Evolutionary conservation across 1,140 invertebrate species (phyloP), one percentile per base, ranked within the genome.

Genomic region (Orchesella cincta): DNA sequence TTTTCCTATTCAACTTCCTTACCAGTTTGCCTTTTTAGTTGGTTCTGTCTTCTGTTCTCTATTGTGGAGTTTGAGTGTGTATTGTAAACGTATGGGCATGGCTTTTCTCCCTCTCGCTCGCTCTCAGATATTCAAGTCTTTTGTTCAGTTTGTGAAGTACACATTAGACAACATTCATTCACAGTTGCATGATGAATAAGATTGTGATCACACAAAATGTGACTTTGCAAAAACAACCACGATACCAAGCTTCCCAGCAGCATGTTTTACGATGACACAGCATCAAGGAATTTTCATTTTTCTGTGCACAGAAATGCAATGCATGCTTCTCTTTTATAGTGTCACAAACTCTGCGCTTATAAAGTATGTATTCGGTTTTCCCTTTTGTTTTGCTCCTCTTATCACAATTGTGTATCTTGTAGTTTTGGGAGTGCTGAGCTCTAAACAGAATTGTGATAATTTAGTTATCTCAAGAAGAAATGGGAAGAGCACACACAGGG

Each of bases 361-460:
- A n/a, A n/a, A n/a, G n/a, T n/a, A n/a, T n/a, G n/a, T n/a, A n/a
- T n/a, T 46, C 39, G 18, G 39, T 46, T 57, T 57, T 12, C 23
- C 52, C 23, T 23, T 57, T 57, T 57, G 52, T 57, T 14, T 57
- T 57, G 14, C 23, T 26, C 23, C 52, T 57, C 39, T 57, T 8
- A 14, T n/a, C 5, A 57, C 8, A 14, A 23, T 3, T 14, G 23
- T 57, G 52, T 3, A 5, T 57, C 14, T 18, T 3, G 3, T 8
- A 3, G 8, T 12, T 8, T 57, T 57, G 8, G 5, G 52, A 14
- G 8, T 14, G 8, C 52, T 3, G 3, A 14, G 12, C 52, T 14
- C 52, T n/a, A 26, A 57, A 57, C 52, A 57, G 23, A 57, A 57
- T 14, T 57, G 52, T 57, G 52, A 57, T 57, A 57, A 57, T 57